These are phyloP conservation scores for Platalea minor DNA, from an alignment of 2,797 vertebrate species.

Conservation along the genomic window DNA sequence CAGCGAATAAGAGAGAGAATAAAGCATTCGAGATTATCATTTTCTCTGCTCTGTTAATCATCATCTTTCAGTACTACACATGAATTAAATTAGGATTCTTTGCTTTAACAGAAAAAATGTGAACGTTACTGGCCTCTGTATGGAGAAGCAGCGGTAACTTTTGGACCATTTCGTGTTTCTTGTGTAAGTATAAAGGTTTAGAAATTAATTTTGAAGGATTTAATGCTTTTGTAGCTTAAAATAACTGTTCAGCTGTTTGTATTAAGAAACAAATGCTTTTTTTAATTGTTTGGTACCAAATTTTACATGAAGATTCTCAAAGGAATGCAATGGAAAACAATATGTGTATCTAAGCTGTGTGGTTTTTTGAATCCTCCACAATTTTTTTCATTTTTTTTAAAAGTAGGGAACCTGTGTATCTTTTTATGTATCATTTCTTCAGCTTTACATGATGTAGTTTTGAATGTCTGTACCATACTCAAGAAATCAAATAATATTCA, in stretches of 20 bases:
- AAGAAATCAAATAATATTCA: neutral
- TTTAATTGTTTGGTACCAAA: neutral
- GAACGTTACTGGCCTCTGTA: conserved; percentile 91
- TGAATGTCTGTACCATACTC: neutral
- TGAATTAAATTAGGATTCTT: conserved; percentile 13
- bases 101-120: conserved; percentile 92
- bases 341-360: neutral
- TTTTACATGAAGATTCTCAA: neutral
- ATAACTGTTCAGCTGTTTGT: neutral
- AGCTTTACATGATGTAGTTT: neutral
- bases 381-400: neutral
- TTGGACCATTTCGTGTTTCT: conserved; percentile 93
- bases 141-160: conserved; percentile 86
- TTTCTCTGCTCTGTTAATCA: neutral
- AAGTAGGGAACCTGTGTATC: neutral
- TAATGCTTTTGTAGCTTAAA: neutral
- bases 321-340: neutral
- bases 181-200: conserved; percentile 85
- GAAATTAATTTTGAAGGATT: neutral
- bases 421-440: neutral
- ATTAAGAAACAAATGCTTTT: neutral
- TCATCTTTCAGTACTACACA: neutral
- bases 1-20: neutral
- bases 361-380: fast-evolving
- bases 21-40: neutral